Base-by-base conservation (phyloP, 2,888 invertebrate species). In the Morpho helenor region DNA sequence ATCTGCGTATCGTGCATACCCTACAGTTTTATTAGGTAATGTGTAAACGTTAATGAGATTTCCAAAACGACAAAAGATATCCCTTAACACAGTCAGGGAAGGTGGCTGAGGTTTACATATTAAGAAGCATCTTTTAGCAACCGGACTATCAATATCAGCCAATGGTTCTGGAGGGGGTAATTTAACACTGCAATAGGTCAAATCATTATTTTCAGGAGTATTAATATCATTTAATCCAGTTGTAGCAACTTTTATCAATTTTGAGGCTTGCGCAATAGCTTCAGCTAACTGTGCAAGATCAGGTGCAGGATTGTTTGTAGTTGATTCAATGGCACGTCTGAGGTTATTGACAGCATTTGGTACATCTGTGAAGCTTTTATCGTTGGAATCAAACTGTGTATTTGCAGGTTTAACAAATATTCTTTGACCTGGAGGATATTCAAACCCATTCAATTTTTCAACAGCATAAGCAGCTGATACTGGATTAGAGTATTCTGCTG, bases 31-130 rank as follows among this genome's bases (percentile, higher is more conserved):
- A 76, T 97, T 96, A 51, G 95, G 95, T 68, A 98, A 87, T 79
- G 98, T 94, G 77, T 97, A 98, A 2, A 97, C 96, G 80, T 97
- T 97, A 59, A 98, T 97, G 8, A 98, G 91, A 76, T 95, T 94
- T 7, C 97, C 98, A 86, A 98, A 98, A 72, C 98, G 93, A 70
- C 96, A 96, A 80, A 98, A 98, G 22, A 96, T 93, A 80, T 98
- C 97, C 71, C 95, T 94, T 73, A 98, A 89, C 31, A 96, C 94
- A 60, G 94, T 93, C 67, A 94, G 89, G 1, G 96, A 94, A 9
- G 97, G 96, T 49, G 97, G 92, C 59, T 91, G 87, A 0, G 93
- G 93, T 45, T 91, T 89, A 68, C 93, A 93, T 1, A 95, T 93
- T 66, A 95, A 91, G 68, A 95, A 94, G 68, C 94, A 93, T 66